Evolutionary conservation across 2,888 invertebrate species (phyloP).

Genomic region (Trachelus tabidus): DNA sequence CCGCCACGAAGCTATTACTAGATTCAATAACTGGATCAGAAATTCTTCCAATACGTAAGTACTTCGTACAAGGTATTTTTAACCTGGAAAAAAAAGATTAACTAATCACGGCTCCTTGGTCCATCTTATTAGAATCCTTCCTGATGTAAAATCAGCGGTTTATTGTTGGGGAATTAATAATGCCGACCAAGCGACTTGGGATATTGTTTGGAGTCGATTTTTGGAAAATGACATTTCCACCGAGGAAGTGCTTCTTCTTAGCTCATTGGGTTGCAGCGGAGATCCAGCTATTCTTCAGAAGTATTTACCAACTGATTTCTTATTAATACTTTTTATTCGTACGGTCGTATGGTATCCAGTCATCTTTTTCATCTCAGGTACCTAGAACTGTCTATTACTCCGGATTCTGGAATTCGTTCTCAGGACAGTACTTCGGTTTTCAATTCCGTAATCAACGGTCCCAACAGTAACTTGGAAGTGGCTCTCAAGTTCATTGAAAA

Average conservation of each 20-base stretch:
- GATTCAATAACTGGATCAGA: slow-evolving; percentile 10
- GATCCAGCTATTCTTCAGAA: slow-evolving; percentile 68
- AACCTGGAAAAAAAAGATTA: not conserved
- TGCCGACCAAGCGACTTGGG: slow-evolving; percentile 73
- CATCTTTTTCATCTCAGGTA: not conserved
- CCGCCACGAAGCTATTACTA: slow-evolving; percentile 64
- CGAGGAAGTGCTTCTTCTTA: slow-evolving; percentile 76
- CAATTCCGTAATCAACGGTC: not conserved
- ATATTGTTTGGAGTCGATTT: slow-evolving; percentile 74
- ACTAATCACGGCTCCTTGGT: not conserved
- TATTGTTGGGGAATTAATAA: slow-evolving; percentile 80
- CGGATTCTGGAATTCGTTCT: not conserved
- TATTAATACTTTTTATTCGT: not conserved
- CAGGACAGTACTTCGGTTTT: not conserved
- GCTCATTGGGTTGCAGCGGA: slow-evolving; percentile 76
- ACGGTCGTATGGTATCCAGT: not conserved
- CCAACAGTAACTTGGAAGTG: not conserved
- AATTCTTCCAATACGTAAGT: not conserved
- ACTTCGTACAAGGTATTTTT: not conserved
- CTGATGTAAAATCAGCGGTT: slow-evolving; percentile 75
- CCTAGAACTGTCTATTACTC: not conserved
- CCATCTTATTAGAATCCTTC: not conserved
- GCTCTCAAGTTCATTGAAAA: not conserved
- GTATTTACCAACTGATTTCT: slow-evolving; percentile 56
- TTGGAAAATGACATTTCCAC: slow-evolving; percentile 72